Conservation (phyloP, 2,888 invertebrate genomes). For the Archips xylosteana region DNA sequence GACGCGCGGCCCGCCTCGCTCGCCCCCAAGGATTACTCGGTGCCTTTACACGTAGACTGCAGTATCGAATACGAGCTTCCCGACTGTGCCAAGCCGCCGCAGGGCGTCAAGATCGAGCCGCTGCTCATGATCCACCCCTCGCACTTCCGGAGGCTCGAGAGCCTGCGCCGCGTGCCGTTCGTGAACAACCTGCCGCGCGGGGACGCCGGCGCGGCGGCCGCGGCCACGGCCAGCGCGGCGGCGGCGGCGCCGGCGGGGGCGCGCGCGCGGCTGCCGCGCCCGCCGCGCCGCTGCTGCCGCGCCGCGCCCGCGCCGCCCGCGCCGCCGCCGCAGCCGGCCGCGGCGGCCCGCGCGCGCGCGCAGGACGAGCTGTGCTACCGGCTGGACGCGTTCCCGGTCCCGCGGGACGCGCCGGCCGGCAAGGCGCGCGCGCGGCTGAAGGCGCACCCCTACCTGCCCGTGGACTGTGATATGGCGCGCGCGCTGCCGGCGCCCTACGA, state of each 20-base stretch:
- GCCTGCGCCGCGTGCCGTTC: constrained; percentile 92
- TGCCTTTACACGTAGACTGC: constrained; percentile 95
- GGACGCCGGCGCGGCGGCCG: constrained; percentile 69
- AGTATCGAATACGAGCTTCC: constrained; percentile 96
- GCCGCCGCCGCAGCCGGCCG: constrained; percentile 60
- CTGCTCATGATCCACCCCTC: constrained; percentile 96
- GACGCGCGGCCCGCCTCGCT: constrained; percentile 79
- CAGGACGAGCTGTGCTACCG: constrained; percentile 60
- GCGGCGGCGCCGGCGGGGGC: constrained; percentile 49
- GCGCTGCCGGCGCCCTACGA: constrained; percentile 76
- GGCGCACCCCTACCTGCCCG: constrained; percentile 67
- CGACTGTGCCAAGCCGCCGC: constrained; percentile 94
- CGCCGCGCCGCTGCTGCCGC: constrained; percentile 56
- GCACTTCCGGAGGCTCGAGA: constrained; percentile 94
- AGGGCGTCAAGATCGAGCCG: constrained; percentile 93
- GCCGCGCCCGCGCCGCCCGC: constrained; percentile 56
- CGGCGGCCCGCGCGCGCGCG: constrained; percentile 45
- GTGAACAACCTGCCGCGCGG: constrained; percentile 92
- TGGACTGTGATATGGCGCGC: constrained; percentile 80
- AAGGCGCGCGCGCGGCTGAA: constrained; percentile 64
- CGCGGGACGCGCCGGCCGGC: constrained; percentile 52
- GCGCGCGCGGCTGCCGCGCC: constrained; percentile 52
- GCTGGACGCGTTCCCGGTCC: constrained; percentile 62
- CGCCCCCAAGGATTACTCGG: constrained; percentile 92
- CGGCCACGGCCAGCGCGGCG: constrained; percentile 52